A percentile compares a stretch with the other conserved stretches of the same genome.
Conservation (phyloP, 2,113 vertebrate species). For the Etheostoma cragini region DNA sequence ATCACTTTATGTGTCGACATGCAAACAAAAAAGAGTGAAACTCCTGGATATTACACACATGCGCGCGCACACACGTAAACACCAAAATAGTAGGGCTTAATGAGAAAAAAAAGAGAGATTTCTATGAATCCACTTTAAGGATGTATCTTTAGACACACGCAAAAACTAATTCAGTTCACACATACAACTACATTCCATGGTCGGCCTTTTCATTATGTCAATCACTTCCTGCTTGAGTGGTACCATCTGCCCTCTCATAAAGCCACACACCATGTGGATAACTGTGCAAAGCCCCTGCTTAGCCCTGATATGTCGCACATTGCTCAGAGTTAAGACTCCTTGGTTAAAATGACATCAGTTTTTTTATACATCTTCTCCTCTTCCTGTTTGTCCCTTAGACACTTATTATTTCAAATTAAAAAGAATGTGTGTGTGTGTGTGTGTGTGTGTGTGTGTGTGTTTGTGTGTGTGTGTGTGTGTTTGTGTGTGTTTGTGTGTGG, state of each 20-base stretch:
- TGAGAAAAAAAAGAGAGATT: neutral
- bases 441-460: neutral
- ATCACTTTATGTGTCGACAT: neutral
- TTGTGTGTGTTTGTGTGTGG: neutral
- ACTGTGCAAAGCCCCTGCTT: slow-evolving; percentile 76
- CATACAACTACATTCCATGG: slow-evolving; percentile 53
- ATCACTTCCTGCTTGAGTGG: slow-evolving; percentile 87
- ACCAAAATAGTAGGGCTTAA: neutral
- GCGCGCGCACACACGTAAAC: neutral
- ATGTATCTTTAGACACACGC: slow-evolving; percentile 51
- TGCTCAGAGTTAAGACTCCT: slow-evolving; percentile 61
- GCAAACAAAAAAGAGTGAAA: slow-evolving; percentile 7
- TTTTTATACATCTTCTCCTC: slow-evolving; percentile 35
- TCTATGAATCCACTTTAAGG: slow-evolving; percentile 45
- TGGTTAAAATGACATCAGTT: slow-evolving; percentile 62
- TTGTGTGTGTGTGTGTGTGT: neutral
- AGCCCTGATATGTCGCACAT: slow-evolving; percentile 52
- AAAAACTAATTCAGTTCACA: slow-evolving; percentile 43
- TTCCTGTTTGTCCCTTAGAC: slow-evolving; percentile 1
- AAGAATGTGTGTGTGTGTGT: neutral
- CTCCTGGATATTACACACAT: slow-evolving; percentile 1
- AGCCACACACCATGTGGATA: slow-evolving; percentile 75
- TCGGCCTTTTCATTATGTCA: slow-evolving; percentile 84
- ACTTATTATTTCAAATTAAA: slow-evolving; percentile 1
- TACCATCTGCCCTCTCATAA: slow-evolving; percentile 86